phyloP scores from a whole-genome alignment of 2,113 vertebrate genomes.

The Sphyrna mokarran region DNA sequence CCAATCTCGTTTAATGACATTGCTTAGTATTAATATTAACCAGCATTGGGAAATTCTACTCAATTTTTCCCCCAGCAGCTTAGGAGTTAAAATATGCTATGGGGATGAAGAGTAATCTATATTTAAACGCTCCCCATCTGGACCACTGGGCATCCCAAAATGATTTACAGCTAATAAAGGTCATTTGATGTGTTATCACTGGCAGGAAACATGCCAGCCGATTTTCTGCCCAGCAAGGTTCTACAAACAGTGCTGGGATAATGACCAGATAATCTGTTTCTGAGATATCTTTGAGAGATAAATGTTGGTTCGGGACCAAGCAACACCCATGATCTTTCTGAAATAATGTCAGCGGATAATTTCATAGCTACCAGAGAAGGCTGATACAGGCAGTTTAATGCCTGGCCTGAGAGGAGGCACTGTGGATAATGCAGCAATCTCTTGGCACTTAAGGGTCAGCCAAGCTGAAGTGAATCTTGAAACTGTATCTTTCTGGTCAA shows the following conservation, averaged over 20 bases:
- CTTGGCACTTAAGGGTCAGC: not conserved
- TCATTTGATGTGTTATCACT: not conserved
- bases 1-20: not conserved
- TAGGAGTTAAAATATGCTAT: not conserved
- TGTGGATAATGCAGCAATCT: not conserved
- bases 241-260: not conserved
- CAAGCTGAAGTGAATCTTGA: not conserved
- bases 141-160: not conserved
- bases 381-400: not conserved
- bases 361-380: not conserved
- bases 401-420: not conserved
- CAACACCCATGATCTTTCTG: not conserved
- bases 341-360: not conserved
- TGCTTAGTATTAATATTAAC: not conserved
- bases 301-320: not conserved
- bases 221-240: not conserved
- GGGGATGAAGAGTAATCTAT: not conserved
- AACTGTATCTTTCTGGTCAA: not conserved
- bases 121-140: not conserved
- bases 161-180: not conserved
- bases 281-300: not conserved
- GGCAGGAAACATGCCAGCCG: not conserved
- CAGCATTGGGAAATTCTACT: not conserved
- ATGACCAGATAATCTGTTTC: not conserved
- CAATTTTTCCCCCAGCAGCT: not conserved